Percentiles rank a stretch among this genome's conserved stretches.
Conservation (phyloP, 1,140 invertebrate genomes). For the Drosophila guanche region DNA sequence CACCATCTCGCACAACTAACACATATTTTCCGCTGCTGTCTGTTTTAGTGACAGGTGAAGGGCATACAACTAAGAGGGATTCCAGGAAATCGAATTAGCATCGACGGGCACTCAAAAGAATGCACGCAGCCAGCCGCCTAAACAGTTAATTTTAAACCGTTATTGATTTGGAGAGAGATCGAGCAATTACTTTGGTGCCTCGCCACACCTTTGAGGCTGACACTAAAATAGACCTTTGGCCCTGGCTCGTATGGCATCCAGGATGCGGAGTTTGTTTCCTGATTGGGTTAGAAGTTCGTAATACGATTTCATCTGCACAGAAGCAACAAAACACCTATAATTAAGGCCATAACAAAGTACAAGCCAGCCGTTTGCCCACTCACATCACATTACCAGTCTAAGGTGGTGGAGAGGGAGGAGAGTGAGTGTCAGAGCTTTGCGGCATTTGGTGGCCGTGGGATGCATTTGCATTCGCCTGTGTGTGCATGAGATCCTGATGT, state of each 20-base stretch:
- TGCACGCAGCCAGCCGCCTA: background rate
- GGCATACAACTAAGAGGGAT: too few relatives aligned
- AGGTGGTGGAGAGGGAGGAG: too few relatives aligned
- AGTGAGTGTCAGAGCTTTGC: too few relatives aligned
- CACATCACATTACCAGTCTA: too few relatives aligned
- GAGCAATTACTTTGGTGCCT: too few relatives aligned
- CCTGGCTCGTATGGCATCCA: constrained; percentile 9
- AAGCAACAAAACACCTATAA: too few relatives aligned
- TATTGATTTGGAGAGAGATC: constrained; percentile 34
- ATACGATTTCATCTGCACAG: too few relatives aligned
- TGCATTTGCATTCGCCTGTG: background rate
- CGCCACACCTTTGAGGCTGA: background rate
- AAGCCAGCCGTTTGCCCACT: too few relatives aligned
- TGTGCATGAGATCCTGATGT: constrained; percentile 15
- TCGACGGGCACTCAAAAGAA: constrained; percentile 14
- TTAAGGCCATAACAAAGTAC: too few relatives aligned
- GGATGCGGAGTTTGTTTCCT: background rate
- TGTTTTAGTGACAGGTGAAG: background rate
- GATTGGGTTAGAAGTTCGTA: background rate
- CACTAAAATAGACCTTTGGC: too few relatives aligned
- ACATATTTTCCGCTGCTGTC: constrained; percentile 5
- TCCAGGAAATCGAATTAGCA: constrained; percentile 25
- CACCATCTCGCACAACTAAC: constrained; percentile 20
- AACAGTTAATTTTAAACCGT: constrained; percentile 46
- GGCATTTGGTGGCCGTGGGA: background rate